Evolutionary conservation across 2,888 invertebrate species (phyloP), one percentile per base, ranked within the genome.

Genomic region (Tetragnatha montana): DNA sequence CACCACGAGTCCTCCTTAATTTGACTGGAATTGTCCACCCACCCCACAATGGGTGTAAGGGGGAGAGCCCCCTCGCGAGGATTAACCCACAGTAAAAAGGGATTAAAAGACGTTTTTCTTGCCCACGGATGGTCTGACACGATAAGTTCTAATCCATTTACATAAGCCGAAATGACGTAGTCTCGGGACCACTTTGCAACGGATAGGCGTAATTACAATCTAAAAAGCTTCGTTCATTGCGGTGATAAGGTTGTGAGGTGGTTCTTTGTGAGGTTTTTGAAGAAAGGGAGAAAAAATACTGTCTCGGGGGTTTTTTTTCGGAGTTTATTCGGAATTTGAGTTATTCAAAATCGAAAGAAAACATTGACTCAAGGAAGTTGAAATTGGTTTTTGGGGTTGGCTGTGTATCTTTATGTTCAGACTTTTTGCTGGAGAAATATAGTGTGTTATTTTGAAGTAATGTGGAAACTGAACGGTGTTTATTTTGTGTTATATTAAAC

Each of bases 91-190:
- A 22, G 71, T 87, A 81, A 87, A 85, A 87, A 81, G 70, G 81
- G 87, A 82, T 88, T 88, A 82, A 71, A 71, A 49, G 74, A 68
- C 78, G n/a, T 78, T 87, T 82, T 82, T 82, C 71, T 78, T 82
- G 47, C 71, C 14, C 71, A 47, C 89, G 89, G 80, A 89, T 85
- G 89, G 89, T 35, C 60, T 12, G 60, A 49, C n/a, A 22, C 60
- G 89, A 89, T 89, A 89, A 89, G 80, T 73, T 83, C 10, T 69
- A 85, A 80, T 60, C 21, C 73, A 83, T 88, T 88, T 88, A 71
- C 88, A 74, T 88, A 84, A 80, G 83, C 78, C 88, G 35, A 35
- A 35, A 22, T 60, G 60, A 60, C 60, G 60, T 60, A 10, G 12
- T 7, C 60, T 10, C 4, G 10, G 60, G 12, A 60, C 17, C 60